A percentile compares a stretch with the other conserved stretches of the same genome.
phyloP scores from a whole-genome alignment of 2,888 invertebrate species.

The Xestia rhomboidea region DNA sequence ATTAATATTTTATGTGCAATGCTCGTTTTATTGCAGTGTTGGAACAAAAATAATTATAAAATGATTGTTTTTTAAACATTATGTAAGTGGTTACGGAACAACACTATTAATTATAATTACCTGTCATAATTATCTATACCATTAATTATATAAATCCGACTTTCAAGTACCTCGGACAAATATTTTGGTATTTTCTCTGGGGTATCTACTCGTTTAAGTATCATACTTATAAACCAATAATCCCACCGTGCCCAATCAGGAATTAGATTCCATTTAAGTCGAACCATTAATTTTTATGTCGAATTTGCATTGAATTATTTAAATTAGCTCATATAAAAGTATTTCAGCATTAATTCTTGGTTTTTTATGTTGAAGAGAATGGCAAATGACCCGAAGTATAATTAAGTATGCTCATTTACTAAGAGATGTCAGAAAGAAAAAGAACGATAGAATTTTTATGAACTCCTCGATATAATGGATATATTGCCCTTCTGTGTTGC shows the following conservation, averaged over 20 bases:
- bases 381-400: conserved; percentile 53
- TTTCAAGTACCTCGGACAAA: conserved; percentile 42
- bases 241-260: conserved; percentile 61
- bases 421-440: conserved; percentile 35
- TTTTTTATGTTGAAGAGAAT: conserved; percentile 61
- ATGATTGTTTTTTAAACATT: conserved; percentile 6
- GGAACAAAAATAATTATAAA: conserved; percentile 16
- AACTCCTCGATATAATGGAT: conserved; percentile 31
- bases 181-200: conserved; percentile 55
- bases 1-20: conserved; percentile 24
- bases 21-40: conserved; percentile 7
- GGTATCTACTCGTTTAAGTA: conserved; percentile 34
- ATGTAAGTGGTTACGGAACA: not conserved
- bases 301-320: conserved; percentile 67
- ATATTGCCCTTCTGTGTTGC: conserved; percentile 45
- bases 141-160: conserved; percentile 54
- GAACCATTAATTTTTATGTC: conserved; percentile 67
- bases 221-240: conserved; percentile 59
- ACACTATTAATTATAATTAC: conserved; percentile 38
- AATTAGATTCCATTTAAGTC: conserved; percentile 62
- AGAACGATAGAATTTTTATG: conserved; percentile 43
- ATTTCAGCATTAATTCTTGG: conserved; percentile 58
- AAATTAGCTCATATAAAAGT: conserved; percentile 60
- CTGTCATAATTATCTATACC: conserved; percentile 16
- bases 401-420: conserved; percentile 54